Percentiles rank a stretch among this genome's conserved stretches.
These are phyloP conservation scores for Pionites leucogaster DNA, from an alignment of 2,113 vertebrate species.

Conservation along the genomic window DNA sequence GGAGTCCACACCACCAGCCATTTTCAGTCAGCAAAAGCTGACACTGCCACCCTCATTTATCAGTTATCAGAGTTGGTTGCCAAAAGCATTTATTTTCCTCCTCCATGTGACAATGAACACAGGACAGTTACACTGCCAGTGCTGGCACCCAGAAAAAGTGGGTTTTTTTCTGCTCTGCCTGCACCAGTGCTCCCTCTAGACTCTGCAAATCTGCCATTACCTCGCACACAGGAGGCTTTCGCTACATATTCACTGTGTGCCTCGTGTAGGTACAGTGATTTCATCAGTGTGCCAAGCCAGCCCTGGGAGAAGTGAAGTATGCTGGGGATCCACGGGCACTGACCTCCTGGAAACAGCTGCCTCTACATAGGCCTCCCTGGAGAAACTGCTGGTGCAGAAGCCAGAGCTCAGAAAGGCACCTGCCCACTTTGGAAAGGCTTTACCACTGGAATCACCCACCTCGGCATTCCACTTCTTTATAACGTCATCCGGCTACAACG, in stretches of 20 bases:
- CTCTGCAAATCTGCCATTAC: neutral
- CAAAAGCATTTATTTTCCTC: neutral
- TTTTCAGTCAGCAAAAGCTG: neutral
- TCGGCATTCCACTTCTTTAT: accelerated
- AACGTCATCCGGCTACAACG: accelerated
- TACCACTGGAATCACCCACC: neutral
- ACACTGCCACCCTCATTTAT: too few species aligned
- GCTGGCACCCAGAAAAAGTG: neutral
- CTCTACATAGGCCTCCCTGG: accelerated
- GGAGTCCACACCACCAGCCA: neutral
- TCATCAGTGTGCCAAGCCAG: neutral
- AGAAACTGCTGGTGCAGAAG: neutral
- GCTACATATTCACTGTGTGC: neutral
- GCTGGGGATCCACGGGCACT: neutral
- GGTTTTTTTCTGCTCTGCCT: neutral
- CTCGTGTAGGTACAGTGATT: neutral
- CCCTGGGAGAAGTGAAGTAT: neutral
- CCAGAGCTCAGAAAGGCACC: neutral
- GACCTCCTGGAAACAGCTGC: neutral
- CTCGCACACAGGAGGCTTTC: neutral
- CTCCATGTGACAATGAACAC: neutral
- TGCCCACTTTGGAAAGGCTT: neutral
- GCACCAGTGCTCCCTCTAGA: accelerated
- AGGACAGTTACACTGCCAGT: accelerated
- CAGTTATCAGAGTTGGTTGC: neutral